Base-by-base conservation (phyloP, 2,113 vertebrate genomes). In the Alligator sinensis region DNA sequence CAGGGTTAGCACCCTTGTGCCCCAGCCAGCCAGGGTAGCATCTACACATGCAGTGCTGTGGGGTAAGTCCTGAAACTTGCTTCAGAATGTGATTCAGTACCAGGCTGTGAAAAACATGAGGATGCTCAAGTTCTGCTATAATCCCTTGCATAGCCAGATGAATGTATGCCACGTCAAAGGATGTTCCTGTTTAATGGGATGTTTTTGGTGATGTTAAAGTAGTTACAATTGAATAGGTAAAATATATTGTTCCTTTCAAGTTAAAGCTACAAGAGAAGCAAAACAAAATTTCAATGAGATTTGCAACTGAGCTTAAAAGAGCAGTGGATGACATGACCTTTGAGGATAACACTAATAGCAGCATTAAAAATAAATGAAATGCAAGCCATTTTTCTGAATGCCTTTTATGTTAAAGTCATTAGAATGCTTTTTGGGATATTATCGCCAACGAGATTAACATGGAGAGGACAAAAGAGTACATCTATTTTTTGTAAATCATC, bases 291-390 rank as follows among this genome's bases (percentile, higher is more conserved):
- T 84, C 88, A 93, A 78, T 84, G 88, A 77, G 90, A 68, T 47
- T 68, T 74, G 91, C 94, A 90, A 83, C 76, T 88, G 90, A 88
- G 60, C 94, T 74, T 78, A 66, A 89, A 91, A 92, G 87, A 86
- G 86, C 76, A 77, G 60, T 83, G 94, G 94, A 95, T 21, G 38
- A 68, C 81, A 27, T 95, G 95, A 85, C 86, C 91, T 96, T 95
- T 94, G 77, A 88, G 34, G 80, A 92, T 85, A 94, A 83, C 81
- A 87, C 72, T 90, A 88, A 89, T 80, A 87, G 79, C 88, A 87
- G 38, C 91, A 80, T 90, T 94, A 85, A 93, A 62, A 96, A 93
- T 90, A 95, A 95, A 96, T 92, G 84, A 92, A 94, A 96, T 94
- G 62, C 75, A 83, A 79, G 83, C 77, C 92, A n/a, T 79, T 92